Percentiles rank a stretch among this genome's conserved stretches.
phyloP scores from a whole-genome alignment of 1,140 invertebrate species.

The Pogonomyrmex barbatus region DNA sequence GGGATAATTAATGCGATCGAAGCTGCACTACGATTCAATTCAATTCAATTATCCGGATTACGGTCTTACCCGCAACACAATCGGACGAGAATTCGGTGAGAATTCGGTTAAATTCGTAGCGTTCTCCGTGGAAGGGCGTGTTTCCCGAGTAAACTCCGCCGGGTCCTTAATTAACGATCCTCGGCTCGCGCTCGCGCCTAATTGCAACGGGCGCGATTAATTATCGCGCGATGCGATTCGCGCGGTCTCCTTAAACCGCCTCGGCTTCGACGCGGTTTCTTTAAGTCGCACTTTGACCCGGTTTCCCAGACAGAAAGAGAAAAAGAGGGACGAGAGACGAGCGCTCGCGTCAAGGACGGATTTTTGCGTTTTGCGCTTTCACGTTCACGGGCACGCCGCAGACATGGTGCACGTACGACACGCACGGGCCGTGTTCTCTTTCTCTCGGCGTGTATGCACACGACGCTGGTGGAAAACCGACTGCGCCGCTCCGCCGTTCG shows the following conservation, averaged over 20 bases:
- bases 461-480: constrained; percentile 70
- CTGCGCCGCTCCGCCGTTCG: constrained; percentile 73
- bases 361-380: constrained; percentile 30
- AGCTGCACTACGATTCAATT: not conserved
- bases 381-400: constrained; percentile 18
- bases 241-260: not conserved
- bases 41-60: constrained; percentile 15
- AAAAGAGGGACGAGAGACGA: not conserved
- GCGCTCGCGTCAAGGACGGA: constrained; percentile 24
- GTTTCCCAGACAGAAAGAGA: not conserved
- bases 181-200: not conserved
- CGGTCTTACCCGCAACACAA: not conserved
- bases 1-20: not conserved
- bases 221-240: not conserved
- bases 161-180: not conserved
- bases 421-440: not conserved
- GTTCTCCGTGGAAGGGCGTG: not conserved
- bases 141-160: constrained; percentile 13
- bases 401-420: not conserved
- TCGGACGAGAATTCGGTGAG: not conserved
- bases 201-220: constrained; percentile 30
- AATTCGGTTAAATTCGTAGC: constrained; percentile 30
- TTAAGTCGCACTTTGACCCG: not conserved
- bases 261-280: not conserved
- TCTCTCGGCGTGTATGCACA: not conserved